Base-by-base conservation (phyloP, 1,140 invertebrate species). In the Drosophila lowei region DNA sequence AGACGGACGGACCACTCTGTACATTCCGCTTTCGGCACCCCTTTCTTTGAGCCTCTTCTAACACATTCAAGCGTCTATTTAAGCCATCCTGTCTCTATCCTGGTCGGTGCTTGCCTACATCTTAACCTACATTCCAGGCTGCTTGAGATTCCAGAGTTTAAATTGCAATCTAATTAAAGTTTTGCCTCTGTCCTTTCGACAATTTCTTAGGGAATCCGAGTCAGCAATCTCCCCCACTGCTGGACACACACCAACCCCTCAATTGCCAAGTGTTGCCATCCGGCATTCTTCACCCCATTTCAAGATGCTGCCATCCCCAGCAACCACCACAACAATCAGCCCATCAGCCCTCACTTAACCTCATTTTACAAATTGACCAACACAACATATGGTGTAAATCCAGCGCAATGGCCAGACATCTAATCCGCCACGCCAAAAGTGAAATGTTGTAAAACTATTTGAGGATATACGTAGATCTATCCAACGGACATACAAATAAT, bases 321-420 rank as follows among this genome's bases (percentile, higher is more conserved):
- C 15, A 42, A 42, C 38, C 48, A 50, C 9, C 47, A 43, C 21
- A 11, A 2, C n/a, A 56, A 57, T 68, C 62, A 25, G 30, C 61
- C 52, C 25, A 43, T 28, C 28, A 28, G 23, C 30, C 30, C 30
- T 3, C 58, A 66, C 64, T 85, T 85, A 86, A 81, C 77, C 81
- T 75, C 68, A 81, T 77, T 86, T 88, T 81, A 78, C 79, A 86
- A 86, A 86, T 86, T 86, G 81, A 86, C 83, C 81, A 71, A 79
- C 60, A 53, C 57, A 74, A 59, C 81, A 86, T 86, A 86, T 88
- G 81, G 81, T 81, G 81, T 85, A 85, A 85, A 85, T 85, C 80
- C 81, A 50, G 58, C 72, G 72, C 77, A 85, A 86, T 85, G 77
- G 81, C 57, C 80, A 67, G 68, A 80, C 68, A 63, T 59, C 77